These are phyloP conservation scores for Drosophila fungiperda DNA, from an alignment of 2,888 invertebrate species.

Conservation along the genomic window DNA sequence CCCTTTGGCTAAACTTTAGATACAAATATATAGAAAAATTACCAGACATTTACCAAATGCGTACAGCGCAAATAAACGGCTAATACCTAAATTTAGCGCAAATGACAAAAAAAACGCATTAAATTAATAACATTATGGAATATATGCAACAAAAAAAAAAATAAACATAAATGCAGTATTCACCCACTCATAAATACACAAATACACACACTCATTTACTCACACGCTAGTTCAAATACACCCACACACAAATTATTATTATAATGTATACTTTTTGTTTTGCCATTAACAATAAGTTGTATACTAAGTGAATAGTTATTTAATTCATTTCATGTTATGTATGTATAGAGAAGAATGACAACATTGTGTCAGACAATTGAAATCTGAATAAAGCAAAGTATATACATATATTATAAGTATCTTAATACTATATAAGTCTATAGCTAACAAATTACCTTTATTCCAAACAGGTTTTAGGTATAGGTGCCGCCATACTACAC, in stretches of 20 bases:
- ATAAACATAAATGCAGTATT: constrained; percentile 22
- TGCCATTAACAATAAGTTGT: constrained; percentile 51
- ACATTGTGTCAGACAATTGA: constrained; percentile 62
- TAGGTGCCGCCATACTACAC: neutral
- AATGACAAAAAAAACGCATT: constrained; percentile 22
- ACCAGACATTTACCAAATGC: constrained; percentile 27
- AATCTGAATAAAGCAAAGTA: constrained; percentile 64
- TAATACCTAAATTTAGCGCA: constrained; percentile 22
- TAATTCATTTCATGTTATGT: constrained; percentile 68
- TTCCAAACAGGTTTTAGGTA: neutral
- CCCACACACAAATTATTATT: constrained; percentile 26
- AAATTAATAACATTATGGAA: constrained; percentile 26
- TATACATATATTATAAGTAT: constrained; percentile 36
- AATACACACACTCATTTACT: constrained; percentile 9
- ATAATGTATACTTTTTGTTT: constrained; percentile 45
- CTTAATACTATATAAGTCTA: neutral
- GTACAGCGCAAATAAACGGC: constrained; percentile 7
- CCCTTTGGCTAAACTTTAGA: constrained; percentile 60
- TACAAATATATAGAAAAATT: constrained; percentile 60
- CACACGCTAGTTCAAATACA: constrained; percentile 21
- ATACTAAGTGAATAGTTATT: constrained; percentile 62
- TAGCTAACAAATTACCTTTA: neutral
- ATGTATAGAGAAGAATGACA: constrained; percentile 54
- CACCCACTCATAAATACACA: constrained; percentile 15
- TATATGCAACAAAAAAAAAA: constrained; percentile 9